Evolutionary conservation across 2,888 invertebrate genomes (phyloP), one percentile per base, ranked within the genome.

Genomic region (Tetragonula carbonaria): DNA sequence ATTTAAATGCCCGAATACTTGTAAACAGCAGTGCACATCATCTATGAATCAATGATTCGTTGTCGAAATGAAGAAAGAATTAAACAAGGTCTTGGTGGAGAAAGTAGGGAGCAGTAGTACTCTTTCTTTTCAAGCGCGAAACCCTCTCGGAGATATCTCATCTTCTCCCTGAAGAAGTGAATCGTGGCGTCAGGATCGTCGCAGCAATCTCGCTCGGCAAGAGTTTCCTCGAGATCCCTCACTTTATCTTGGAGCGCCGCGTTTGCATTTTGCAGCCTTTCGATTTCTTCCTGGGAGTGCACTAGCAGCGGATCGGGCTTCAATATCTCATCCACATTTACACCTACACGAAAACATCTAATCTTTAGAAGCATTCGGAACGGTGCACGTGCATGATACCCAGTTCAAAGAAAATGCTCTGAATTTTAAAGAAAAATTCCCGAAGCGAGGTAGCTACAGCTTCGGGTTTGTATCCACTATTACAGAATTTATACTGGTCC

Each of bases 251-350:
- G 86, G 45, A 94, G 89, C 55, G 87, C 86, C 33, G 90, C 92
- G 70, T 89, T 93, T 57, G 80, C 87, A 83, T 84, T 91, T 82
- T 92, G 89, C 77, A 94, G 86, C 63, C 90, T 89, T 79, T 89
- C 89, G 79, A 91, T 93, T 85, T 94, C 93, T 62, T 90, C 90
- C 23, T 92, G 92, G 72, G 91, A 92, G 82, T 93, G 92, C 65
- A 89, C 78, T 16, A 93, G 66, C 83, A 94, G 84, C 0, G 94
- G 94, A 87, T 94, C 94, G 2, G 92, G 88, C 82, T 90, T 90
- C 74, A 91, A 82, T 53, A 90, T 87, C 51, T 90, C 90, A 38
- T 93, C 90, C 68, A 87, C 83, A 65, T 92, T 90, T 50, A 90
- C 87, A 74, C 93, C 93, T 93, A 75, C 74, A 81, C 63, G 50